A percentile compares a stretch with the other conserved stretches of the same genome.
These are phyloP conservation scores for Aptenodytes forsteri DNA, from an alignment of 2,113 vertebrate species.

Conservation along the genomic window DNA sequence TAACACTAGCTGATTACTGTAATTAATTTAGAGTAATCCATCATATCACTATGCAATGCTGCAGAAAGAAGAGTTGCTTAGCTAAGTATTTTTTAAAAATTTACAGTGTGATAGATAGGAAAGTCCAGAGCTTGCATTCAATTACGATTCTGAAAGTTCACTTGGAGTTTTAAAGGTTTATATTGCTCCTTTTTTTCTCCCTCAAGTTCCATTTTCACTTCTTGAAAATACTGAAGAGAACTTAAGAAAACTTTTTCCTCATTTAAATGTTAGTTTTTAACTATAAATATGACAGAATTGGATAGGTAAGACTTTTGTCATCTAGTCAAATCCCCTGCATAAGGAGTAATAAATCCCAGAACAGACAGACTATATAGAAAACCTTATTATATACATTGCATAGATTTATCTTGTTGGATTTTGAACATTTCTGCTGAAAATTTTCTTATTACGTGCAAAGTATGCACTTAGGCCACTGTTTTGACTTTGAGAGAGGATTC, in stretches of 20 bases:
- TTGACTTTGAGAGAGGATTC: not conserved
- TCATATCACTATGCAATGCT: not conserved
- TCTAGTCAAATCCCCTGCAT: not conserved
- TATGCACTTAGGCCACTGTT: not conserved
- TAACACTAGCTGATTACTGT: not conserved
- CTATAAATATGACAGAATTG: not conserved
- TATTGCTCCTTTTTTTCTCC: not conserved
- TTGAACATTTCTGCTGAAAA: not conserved
- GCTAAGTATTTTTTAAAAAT: not conserved
- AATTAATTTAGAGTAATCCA: constrained; percentile 34
- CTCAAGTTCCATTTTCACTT: not conserved
- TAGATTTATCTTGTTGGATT: not conserved
- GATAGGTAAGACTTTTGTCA: not conserved
- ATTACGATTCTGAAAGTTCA: not conserved
- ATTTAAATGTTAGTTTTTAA: not conserved
- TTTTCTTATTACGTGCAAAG: not conserved
- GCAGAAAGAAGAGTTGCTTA: constrained; percentile 19
- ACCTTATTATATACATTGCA: not conserved
- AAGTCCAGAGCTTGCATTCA: constrained; percentile 23
- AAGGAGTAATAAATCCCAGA: not conserved
- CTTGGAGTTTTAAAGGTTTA: not conserved
- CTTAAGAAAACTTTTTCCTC: not conserved
- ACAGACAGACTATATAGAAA: not conserved
- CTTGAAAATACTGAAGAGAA: constrained; percentile 10
- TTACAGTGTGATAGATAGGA: constrained; percentile 23